Base-by-base conservation (phyloP, 2,113 vertebrate genomes). In the Pedetes capensis region DNA sequence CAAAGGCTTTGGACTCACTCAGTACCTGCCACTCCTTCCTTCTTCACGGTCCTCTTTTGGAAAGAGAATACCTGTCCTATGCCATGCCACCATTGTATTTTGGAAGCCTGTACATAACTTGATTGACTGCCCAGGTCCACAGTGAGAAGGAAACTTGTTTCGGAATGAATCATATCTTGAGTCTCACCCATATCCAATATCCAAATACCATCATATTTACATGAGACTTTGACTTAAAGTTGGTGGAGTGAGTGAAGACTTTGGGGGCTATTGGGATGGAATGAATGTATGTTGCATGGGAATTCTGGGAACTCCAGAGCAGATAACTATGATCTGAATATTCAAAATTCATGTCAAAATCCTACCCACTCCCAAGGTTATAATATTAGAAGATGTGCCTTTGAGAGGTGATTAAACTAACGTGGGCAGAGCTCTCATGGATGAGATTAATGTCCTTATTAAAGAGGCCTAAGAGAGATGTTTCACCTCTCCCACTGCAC, bases 121-220 rank as follows among this genome's bases (percentile, higher is more conserved):
- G 49, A 63, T 71, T 90, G 53, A 51, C 79, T 51, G 51, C 53
- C 76, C 27, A 94, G 29, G 42, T 39, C 63, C 63, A 63, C 53
- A 86, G 44, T 37, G 80, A 80, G 37, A 72, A 27, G 47, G 18
- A 69, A 72, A 94, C 64, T 32, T 86, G 39, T 57, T 75, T 94
- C 37, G 13, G 32, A 72, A 47, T 80, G 44, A 91, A 63, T 80
- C 23, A 51, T 51, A 72, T 55, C 87, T 79, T 79, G 18, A 86
- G 13, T 64, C 34, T 91, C 74, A 64, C 18, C 47, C n/a, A 72
- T 51, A 72, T 64, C 32, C 81, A 39, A 57, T 37, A 42, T 32
- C 63, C 90, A 86, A 80, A 80, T 72, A 86, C 51, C 32, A 78
- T 64, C 49, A 57, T 55, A 80, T 64, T 72, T 91, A 94, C 37